Evolutionary conservation across 2,797 vertebrate genomes (phyloP), one percentile per base, ranked within the genome.

Genomic region (Schizopygopsis malacanthus): DNA sequence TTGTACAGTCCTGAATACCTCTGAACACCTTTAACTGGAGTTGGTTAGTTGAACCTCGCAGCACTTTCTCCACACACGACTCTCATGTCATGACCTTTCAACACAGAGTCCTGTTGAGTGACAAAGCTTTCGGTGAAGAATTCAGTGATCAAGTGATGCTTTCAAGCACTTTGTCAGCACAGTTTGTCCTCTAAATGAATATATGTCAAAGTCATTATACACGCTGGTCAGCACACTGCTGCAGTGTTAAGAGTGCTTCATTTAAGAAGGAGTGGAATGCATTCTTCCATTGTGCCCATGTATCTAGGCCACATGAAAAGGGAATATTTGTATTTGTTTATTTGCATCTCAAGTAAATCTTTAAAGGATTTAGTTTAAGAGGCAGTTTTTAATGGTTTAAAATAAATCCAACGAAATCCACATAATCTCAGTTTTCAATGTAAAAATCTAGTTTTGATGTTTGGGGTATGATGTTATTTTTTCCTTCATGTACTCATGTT

Each of bases 81-180:
- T 56, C 50, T 13, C 41, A 67, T 56, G 45, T 69, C 25, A n/a
- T 70, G 65, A 70, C 45, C 78, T 16, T 52, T 75, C 47, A 86
- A 20, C 50, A n/a, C 63, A n/a, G 54, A 65, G 50, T 28, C 4
- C 71, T 67, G 70, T 82, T 77, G 47, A 67, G 61, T 8, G 52
- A 81, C 37, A 70, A 33, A 77, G 39, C 72, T 70, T 75, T 65
- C 52, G 73, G 41, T 33, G 61, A 71, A 28, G 75, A 78, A 70
- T 86, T 77, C 47, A 67, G 37, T 76, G 33, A 63, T 86, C 85
- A 56, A 72, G 5, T 89, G 76, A 81, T 45, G 37, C 83, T 78
- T 69, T 90, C 85, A 89, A 86, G 90, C 67, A 87, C 90, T 89
- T 91, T 91, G 85, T 91, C 52, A 61, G 81, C 56, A 56, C 47